A percentile compares a stretch with the other conserved stretches of the same genome.
Conservation (phyloP, 2,113 vertebrate species). For the Sebastes schlegelii region DNA sequence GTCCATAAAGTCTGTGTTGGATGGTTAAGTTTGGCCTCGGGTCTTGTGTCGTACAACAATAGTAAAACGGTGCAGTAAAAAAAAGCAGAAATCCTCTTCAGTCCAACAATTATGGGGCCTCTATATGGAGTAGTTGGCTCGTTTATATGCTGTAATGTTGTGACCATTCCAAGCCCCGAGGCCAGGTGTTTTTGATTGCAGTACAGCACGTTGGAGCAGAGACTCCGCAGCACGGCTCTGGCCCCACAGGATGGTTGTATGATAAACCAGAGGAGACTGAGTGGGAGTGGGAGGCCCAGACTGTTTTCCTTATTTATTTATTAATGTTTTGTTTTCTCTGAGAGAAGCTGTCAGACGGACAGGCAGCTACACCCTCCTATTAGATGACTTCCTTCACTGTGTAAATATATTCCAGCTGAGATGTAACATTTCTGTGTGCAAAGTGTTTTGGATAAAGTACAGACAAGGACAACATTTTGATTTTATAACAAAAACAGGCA, state of each 20-base stretch:
- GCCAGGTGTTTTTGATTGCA: slow-evolving; percentile 84
- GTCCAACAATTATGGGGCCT: slow-evolving; percentile 83
- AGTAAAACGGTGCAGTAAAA: slow-evolving; percentile 70
- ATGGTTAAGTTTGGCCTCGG: slow-evolving; percentile 62
- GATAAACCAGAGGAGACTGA: slow-evolving; percentile 66
- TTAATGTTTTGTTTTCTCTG: slow-evolving; percentile 78
- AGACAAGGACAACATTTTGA: slow-evolving; percentile 37
- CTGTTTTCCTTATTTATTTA: slow-evolving; percentile 75
- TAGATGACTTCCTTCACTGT: slow-evolving; percentile 70
- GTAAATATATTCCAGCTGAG: slow-evolving; percentile 73
- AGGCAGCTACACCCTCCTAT: slow-evolving; percentile 73
- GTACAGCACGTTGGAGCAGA: slow-evolving; percentile 66
- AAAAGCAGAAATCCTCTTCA: slow-evolving; percentile 74
- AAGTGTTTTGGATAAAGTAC: slow-evolving; percentile 60
- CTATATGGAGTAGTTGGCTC: slow-evolving; percentile 78
- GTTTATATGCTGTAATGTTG: slow-evolving; percentile 84
- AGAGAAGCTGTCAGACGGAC: slow-evolving; percentile 65
- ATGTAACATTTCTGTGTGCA: slow-evolving; percentile 48
- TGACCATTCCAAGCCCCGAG: slow-evolving; percentile 78
- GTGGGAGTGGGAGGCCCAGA: slow-evolving; percentile 68
- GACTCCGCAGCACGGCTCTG: slow-evolving; percentile 65
- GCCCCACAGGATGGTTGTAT: slow-evolving; percentile 67
- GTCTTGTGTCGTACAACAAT: slow-evolving; percentile 72
- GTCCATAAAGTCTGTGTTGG: slow-evolving; percentile 59
- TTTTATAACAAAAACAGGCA: slow-evolving; percentile 27